These are phyloP conservation scores for Rhagoletis zephyria DNA, from an alignment of 1,140 invertebrate genomes.

Conservation along the genomic window DNA sequence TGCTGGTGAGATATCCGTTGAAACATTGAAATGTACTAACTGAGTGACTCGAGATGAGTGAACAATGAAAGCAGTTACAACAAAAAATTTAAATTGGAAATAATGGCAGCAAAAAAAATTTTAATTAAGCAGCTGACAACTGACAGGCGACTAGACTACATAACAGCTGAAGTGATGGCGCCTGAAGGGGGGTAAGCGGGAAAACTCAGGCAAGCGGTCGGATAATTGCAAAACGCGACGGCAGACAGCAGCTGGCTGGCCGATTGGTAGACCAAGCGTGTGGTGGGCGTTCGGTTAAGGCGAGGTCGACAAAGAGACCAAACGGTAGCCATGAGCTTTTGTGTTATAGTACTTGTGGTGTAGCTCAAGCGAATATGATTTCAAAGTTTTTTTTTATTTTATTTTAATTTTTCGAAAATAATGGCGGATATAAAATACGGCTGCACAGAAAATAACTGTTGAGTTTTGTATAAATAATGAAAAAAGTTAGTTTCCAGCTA, in stretches of 20 bases:
- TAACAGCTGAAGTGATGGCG: background rate
- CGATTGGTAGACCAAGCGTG: background rate
- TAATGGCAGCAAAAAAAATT: background rate
- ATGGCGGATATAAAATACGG: background rate
- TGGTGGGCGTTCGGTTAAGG: background rate
- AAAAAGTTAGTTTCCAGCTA: too few relatives aligned
- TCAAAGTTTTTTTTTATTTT: background rate
- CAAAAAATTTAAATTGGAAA: slow-evolving; percentile 7
- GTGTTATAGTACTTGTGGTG: background rate
- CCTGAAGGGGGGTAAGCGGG: background rate
- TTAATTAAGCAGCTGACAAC: slow-evolving; percentile 51
- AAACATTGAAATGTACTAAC: background rate
- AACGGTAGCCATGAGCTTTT: background rate
- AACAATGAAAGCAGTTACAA: background rate
- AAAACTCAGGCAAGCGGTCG: background rate
- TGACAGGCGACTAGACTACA: slow-evolving; percentile 12
- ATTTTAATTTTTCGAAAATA: background rate
- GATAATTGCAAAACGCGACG: background rate
- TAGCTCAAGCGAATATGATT: background rate
- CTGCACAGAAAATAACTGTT: background rate
- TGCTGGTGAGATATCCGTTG: background rate
- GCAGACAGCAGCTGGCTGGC: slow-evolving; percentile 1
- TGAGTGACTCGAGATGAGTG: background rate
- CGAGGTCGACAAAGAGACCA: background rate
- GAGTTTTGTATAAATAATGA: too few relatives aligned